Base-by-base conservation (phyloP, 2,113 vertebrate species). In the Oncorhynchus keta region DNA sequence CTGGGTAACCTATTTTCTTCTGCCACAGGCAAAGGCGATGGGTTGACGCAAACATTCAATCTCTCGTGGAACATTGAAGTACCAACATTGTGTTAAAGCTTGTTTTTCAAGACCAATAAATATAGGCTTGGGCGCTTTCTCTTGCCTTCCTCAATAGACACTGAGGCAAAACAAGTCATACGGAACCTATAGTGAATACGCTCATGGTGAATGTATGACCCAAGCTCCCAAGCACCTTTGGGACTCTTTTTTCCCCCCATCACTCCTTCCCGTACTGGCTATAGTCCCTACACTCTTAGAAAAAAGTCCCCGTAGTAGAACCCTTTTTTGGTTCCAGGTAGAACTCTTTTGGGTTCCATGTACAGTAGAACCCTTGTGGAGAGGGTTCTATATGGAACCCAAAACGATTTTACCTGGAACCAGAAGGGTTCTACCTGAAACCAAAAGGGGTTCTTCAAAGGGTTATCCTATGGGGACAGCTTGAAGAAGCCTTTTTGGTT, bases 181-280 rank as follows among this genome's bases (percentile, higher is more conserved):
- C 48, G 4, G 48, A 67, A 48, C 59, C n/a, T 48, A 72, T 77
- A 28, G 72, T 68, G 61, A 81, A 80, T 77, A 68, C 68, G 61
- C 73, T 72, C 39, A 24, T 2, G 8, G 5, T 45, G 75, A 69
- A 81, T 87, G 76, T 85, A 81, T 81, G 73, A 76, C 70, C 77
- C 57, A 57, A 73, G 80, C 73, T 77, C 72, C 5, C 75, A 76
- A 82, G 48, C 79, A 49, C 75, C 79, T 83, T 72, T 45, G 3
- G 82, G 77, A 66, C 79, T 77, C 3, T 51, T 51, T 68, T 35
- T 78, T 73, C 68, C 7, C 2, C 20, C 20, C 20, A 57, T 57
- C 70, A 24, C 77, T 86, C 76, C 61, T 86, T 80, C 81, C 78
- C 20, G 68, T 39, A 39, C 35, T 39, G 7, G 35, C 35, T 39